phyloP scores from a whole-genome alignment of 2,113 vertebrate genomes.

The Telmatochromis sp. region DNA sequence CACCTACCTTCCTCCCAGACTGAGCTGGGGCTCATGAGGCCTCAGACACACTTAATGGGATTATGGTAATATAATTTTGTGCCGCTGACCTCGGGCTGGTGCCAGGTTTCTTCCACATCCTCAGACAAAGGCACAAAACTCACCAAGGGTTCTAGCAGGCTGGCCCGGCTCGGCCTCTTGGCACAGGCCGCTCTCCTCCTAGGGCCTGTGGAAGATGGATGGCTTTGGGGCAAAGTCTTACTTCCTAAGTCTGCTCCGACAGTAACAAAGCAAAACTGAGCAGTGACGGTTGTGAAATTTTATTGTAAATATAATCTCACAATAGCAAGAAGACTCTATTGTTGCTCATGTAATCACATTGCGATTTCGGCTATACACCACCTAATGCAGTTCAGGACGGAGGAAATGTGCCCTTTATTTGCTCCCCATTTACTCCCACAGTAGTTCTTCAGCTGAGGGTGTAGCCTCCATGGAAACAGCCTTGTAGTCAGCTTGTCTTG shows the following conservation, averaged over 20 bases:
- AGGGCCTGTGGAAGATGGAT: conserved; percentile 55
- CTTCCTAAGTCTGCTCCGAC: conserved; percentile 34
- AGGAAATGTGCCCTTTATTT: conserved; percentile 14
- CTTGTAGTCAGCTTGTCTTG: conserved; percentile 41
- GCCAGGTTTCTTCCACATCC: conserved; percentile 69
- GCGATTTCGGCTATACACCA: not conserved
- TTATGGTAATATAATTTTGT: conserved; percentile 78
- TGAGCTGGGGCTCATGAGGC: conserved; percentile 60
- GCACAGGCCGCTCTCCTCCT: conserved; percentile 51
- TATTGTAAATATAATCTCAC: not conserved
- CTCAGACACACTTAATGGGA: conserved; percentile 77
- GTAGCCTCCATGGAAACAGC: conserved; percentile 54
- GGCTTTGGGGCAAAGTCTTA: conserved; percentile 43
- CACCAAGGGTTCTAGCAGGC: conserved; percentile 44
- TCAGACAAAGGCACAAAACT: conserved; percentile 64
- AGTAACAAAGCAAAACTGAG: conserved; percentile 1
- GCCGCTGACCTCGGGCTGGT: conserved; percentile 66
- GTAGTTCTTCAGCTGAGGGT: conserved; percentile 68
- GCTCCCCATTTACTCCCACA: conserved; percentile 25
- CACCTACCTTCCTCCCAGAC: conserved; percentile 45
- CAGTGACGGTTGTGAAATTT: not conserved
- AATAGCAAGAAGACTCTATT: not conserved
- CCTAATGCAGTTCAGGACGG: not conserved
- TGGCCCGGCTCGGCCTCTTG: conserved; percentile 47
- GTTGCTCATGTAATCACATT: not conserved